These are phyloP conservation scores for Labeo catla DNA, from an alignment of 2,113 vertebrate genomes.

Conservation along the genomic window DNA sequence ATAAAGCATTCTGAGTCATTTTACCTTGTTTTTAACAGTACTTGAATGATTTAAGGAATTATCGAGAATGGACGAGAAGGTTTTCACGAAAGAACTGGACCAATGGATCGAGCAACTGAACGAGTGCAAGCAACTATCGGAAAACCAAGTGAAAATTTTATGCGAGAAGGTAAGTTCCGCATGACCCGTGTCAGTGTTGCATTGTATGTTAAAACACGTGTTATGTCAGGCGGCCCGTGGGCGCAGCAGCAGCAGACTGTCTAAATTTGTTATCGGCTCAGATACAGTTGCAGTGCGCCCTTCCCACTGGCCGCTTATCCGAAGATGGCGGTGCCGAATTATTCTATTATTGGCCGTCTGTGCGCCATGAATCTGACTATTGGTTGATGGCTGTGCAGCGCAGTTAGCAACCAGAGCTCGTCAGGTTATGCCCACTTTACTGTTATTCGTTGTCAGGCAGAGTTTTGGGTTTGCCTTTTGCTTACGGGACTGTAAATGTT, in stretches of 20 bases:
- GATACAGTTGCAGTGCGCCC: conserved; percentile 10
- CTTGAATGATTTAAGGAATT: background rate
- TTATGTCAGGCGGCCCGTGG: conserved; percentile 3
- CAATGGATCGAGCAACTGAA: conserved; percentile 96
- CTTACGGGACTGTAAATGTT: background rate
- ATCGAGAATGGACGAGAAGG: conserved; percentile 88
- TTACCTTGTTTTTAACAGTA: background rate
- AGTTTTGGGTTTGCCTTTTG: background rate
- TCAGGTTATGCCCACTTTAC: conserved; percentile 32
- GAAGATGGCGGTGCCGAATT: conserved; percentile 47
- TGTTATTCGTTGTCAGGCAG: conserved; percentile 50
- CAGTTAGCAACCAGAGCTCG: conserved; percentile 41
- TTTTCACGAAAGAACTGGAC: conserved; percentile 94
- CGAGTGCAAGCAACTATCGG: conserved; percentile 93
- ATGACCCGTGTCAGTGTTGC: background rate
- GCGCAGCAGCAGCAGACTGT: background rate
- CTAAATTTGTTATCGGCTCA: conserved; percentile 19
- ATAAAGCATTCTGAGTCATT: background rate
- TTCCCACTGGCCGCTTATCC: conserved; percentile 35
- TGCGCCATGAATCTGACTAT: conserved; percentile 33
- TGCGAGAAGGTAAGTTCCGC: conserved; percentile 88
- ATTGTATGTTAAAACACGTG: conserved; percentile 4
- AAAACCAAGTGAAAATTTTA: conserved; percentile 93
- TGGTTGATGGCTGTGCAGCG: conserved; percentile 45
- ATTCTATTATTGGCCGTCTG: conserved; percentile 55